A percentile compares a stretch with the other conserved stretches of the same genome.
Evolutionary conservation across 2,113 vertebrate genomes (phyloP).

Genomic region (Corydoras sp.): DNA sequence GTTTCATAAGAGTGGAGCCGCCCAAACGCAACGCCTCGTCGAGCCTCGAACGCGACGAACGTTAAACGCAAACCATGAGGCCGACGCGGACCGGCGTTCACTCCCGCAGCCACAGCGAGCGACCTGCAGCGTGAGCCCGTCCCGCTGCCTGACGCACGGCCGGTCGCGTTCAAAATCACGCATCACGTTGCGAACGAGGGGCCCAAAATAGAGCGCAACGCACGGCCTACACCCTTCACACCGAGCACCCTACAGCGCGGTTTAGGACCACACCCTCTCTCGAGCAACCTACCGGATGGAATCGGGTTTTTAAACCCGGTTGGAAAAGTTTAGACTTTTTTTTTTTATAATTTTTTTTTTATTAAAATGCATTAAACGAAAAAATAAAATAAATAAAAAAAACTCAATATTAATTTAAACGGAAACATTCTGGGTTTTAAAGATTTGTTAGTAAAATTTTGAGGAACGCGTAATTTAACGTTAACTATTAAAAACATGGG

Average conservation of each 20-base stretch:
- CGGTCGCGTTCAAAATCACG: not conserved
- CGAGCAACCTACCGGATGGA: conserved; percentile 11
- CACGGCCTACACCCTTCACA: not conserved
- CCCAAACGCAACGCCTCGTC: not conserved
- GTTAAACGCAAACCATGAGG: not conserved
- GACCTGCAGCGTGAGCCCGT: conserved; percentile 37
- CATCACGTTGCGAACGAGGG: not conserved
- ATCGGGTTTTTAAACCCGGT: not conserved
- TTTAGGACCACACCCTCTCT: not conserved
- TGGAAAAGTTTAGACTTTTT: no score
- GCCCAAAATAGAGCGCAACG: not conserved
- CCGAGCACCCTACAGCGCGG: not conserved
- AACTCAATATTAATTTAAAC: no score
- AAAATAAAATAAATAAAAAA: no score
- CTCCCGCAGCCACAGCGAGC: conserved; percentile 25
- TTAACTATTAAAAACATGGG: no score
- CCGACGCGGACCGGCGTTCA: conserved; percentile 9
- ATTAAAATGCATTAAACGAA: no score
- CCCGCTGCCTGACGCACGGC: conserved; percentile 10
- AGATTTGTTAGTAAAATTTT: no score
- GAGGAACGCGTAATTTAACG: no score
- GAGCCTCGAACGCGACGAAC: not conserved
- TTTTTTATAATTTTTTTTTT: no score
- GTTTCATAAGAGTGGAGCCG: not conserved
- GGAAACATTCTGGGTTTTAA: no score